phyloP scores from a whole-genome alignment of 2,888 invertebrate species.

The Mesorhabditis belari region DNA sequence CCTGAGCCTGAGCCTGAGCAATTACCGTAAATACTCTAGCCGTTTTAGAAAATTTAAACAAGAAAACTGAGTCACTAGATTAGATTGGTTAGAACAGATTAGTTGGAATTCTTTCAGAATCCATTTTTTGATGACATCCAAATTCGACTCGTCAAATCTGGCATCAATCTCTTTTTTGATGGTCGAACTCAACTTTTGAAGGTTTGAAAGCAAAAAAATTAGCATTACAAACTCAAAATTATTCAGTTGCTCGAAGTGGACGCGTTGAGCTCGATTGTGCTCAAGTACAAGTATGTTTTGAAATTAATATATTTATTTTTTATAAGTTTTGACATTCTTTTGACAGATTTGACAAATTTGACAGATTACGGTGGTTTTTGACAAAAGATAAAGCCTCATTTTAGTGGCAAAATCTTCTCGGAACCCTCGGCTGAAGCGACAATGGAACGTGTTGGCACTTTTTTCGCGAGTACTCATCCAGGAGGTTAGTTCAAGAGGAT shows the following conservation, averaged over 20 bases:
- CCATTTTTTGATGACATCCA: constrained; percentile 90
- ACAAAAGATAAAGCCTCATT: constrained; percentile 58
- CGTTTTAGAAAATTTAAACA: neutral
- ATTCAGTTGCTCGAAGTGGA: constrained; percentile 85
- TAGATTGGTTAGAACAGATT: too few relatives aligned
- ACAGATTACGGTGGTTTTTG: constrained; percentile 14
- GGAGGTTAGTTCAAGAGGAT: constrained; percentile 62
- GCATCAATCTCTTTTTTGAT: constrained; percentile 91
- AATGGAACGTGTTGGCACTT: constrained; percentile 94
- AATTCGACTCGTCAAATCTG: constrained; percentile 90
- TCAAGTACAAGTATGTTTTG: constrained; percentile 95
- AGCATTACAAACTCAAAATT: neutral
- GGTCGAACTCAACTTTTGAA: constrained; percentile 86
- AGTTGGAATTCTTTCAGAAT: constrained; percentile 71
- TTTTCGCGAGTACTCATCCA: constrained; percentile 96
- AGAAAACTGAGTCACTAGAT: too few relatives aligned
- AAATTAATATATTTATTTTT: constrained; percentile 54
- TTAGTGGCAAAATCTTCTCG: constrained; percentile 54
- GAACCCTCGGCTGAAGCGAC: constrained; percentile 89
- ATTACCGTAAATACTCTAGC: neutral
- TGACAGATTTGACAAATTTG: neutral
- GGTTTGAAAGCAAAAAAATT: constrained; percentile 52
- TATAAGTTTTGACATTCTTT: neutral
- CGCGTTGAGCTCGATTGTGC: constrained; percentile 88
- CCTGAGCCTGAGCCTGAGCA: neutral